Evolutionary conservation across 1,140 invertebrate species (phyloP), one percentile per base, ranked within the genome.

Genomic region (Drosophila lacertosa): DNA sequence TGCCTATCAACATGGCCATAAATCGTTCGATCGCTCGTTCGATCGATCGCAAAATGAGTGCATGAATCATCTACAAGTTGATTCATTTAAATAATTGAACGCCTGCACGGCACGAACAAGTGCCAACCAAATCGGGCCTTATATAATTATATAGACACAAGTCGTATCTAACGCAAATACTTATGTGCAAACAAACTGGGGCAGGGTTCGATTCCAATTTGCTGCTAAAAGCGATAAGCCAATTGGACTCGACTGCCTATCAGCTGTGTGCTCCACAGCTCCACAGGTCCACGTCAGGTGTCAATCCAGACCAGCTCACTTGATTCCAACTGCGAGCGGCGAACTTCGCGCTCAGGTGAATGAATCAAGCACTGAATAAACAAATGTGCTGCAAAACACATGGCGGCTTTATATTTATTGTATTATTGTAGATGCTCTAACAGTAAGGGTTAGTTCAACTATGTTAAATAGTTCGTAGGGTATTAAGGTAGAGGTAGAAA

Each of bases 1-100:
- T 81, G 58, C 69, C 73, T 88, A 81, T 86, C 82, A 88, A 84
- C 77, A 81, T 74, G 77, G 42, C 77, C 81, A 86, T 86, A 86
- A 86, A 86, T 86, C 70, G 80, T 51, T 16, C 35, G 42, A 70
- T 68, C 54, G 72, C 69, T 69, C 59, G 64, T 33, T 54, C 50
- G 48, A 44, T 51, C 32, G 35, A n/a, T 69, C 33, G 42, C 10
- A 16, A 45, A 42, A 55, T 26, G 54, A 71, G 16, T 33, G 35
- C 32, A 54, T 79, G 76, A 75, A 72, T 75, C 72, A 71, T 69
- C 57, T 68, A 58, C 70, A 24, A 39, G 57, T 55, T 71, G 42
- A 45, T 63, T 63, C 48, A 51, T 16, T 62, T 44, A 37, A 42
- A 33, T 54, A 71, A 51, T 60, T 71, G 58, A 84, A 84, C 79